Base-by-base conservation (phyloP, 2,888 invertebrate species). In the Eupithecia abbreviata region DNA sequence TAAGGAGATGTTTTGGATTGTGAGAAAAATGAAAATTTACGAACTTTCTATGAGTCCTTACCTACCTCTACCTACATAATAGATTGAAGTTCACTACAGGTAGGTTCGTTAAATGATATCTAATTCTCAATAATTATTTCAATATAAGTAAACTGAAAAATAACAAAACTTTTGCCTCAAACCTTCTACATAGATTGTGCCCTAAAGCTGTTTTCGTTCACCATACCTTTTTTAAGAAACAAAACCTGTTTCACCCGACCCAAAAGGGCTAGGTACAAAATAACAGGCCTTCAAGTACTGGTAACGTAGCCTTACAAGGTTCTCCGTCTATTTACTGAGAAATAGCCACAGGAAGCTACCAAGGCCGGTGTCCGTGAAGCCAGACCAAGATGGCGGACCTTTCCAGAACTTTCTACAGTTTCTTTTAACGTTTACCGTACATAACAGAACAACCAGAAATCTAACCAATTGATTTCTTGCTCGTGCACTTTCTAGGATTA, bases 361-460 rank as follows among this genome's bases (percentile, higher is more conserved):
- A 87, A 87, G 87, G 87, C 85, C 86, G 75, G 73, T 72, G 80
- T 81, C 83, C 84, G 83, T 83, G 83, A 83, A 85, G 85, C 85
- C 78, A 83, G 83, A 84, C 84, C 84, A 86, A 88, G 81, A 86
- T 85, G 86, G 86, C 84, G 82, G 84, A 79, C 77, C 84, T 85
- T 85, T 83, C 83, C 77, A 75, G 78, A 79, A 86, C 86, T 88
- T 87, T 87, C 87, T 86, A 55, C n/a, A n/a, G 55, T 55, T 55
- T 55, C 55, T 55, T 55, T 49, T 13, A 4, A 85, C 81, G 58
- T 71, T 73, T 69, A 76, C 75, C 72, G 77, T 73, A 71, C 78
- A 71, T 49, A 72, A 47, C 62, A 71, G 65, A 73, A 49, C 51
- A 51, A 51, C 15, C 15, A 51, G 10, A 58, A 10, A 18, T 9